A percentile compares a stretch with the other conserved stretches of the same genome.
Evolutionary conservation across 1,140 invertebrate species (phyloP).

Genomic region (Drosophila arizonae): DNA sequence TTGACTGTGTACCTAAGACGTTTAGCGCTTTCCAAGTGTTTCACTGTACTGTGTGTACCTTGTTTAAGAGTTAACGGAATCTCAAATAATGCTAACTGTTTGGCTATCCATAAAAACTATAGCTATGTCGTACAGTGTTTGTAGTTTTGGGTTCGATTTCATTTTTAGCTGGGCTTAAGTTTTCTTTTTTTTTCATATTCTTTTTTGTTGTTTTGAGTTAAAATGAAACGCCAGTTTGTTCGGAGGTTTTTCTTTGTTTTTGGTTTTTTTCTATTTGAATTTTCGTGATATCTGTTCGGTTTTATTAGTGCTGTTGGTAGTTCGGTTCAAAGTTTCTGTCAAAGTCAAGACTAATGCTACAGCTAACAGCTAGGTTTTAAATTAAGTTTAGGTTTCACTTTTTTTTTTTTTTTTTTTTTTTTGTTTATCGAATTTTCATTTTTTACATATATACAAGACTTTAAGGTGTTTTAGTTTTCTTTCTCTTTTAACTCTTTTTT

Average conservation of each 20-base stretch:
- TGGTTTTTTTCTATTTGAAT: constrained; percentile 10
- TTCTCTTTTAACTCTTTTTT: constrained; percentile 9
- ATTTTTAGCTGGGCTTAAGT: background rate
- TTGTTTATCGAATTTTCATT: constrained; percentile 39
- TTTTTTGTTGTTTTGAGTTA: constrained; percentile 29
- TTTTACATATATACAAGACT: constrained; percentile 70
- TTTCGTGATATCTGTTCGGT: constrained; percentile 27
- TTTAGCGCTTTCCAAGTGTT: constrained; percentile 77
- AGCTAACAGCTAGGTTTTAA: constrained; percentile 68
- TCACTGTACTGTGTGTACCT: constrained; percentile 60
- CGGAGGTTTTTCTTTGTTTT: constrained; percentile 63
- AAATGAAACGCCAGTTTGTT: constrained; percentile 79
- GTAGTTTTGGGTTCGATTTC: background rate
- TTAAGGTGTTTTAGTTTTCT: constrained; percentile 21
- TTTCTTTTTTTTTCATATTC: background rate
- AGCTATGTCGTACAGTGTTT: constrained; percentile 68
- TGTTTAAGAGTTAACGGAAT: constrained; percentile 58
- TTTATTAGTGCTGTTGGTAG: constrained; percentile 18
- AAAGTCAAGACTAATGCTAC: constrained; percentile 71
- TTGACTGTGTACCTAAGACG: constrained; percentile 70
- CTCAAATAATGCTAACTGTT: constrained; percentile 59
- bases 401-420: constrained; percentile 1
- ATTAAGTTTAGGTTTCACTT: constrained; percentile 32
- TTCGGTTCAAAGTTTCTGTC: constrained; percentile 51
- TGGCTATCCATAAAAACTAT: constrained; percentile 65